Base-by-base conservation (phyloP, 1,140 invertebrate genomes). In the Diorhabda elongata region DNA sequence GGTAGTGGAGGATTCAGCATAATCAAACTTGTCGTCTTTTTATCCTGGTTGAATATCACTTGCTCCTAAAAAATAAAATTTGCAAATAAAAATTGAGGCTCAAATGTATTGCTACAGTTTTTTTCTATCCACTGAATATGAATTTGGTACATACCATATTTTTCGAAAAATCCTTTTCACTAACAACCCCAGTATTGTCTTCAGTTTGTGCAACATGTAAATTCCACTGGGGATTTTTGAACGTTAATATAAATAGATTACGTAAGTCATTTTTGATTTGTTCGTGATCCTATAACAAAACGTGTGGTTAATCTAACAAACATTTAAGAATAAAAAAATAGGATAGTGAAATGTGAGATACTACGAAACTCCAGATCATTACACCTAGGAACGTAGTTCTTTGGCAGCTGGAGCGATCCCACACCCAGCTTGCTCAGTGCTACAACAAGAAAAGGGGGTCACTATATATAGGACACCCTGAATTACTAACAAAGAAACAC, bases 181-280 rank as follows among this genome's bases (percentile, higher is more conserved):
- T 60, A 8, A 77, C 71, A 5, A 70, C 72, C 62, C 74, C 77
- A 58, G 70, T 68, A 64, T 79, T 74, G 45, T 79, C 75, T 42
- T 82, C 79, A 58, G 82, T 75, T 67, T 88, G 84, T 42, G 88
- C 79, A 2, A 89, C 79, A 72, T 83, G 82, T 6, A 91, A 83
- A 8, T 86, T 87, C 90, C 90, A 91, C 69, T 87, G 84, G 0
- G 89, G 87, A 80, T 91, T 92, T 60, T 85, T 84, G n/a, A 87
- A 83, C 8, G 89, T 83, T 9, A 92, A 79, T n/a, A 91, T 84
- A 75, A 90, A 84, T 44, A 88, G 83, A 74, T 88, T 90, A 64
- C 87, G 81, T 4, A 91, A 78, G 76, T 89, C 87, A 42, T 82
- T 83, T 26, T 82, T 82, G 44, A 88, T 82, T 64, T 85, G 84